Conservation (phyloP, 2,113 vertebrate species). For the Emberiza fucata region DNA sequence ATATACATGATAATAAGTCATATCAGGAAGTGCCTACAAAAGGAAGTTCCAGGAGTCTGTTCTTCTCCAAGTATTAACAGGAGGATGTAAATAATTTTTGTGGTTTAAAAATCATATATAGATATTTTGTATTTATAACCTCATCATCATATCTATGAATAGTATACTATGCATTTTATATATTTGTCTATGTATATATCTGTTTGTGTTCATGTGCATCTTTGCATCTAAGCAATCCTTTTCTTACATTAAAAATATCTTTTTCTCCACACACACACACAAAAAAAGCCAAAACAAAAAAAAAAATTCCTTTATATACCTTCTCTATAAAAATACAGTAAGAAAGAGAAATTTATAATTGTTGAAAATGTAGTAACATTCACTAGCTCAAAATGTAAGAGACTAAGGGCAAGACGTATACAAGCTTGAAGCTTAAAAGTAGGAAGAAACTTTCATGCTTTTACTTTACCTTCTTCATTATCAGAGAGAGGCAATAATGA, state of each 20-base stretch:
- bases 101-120: neutral
- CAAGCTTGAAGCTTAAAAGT: neutral
- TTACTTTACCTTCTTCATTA: neutral
- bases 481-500: neutral
- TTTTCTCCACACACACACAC: neutral
- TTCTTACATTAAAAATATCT: neutral
- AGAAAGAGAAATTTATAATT: neutral
- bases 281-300: neutral
- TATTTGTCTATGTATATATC: neutral
- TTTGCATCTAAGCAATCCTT: neutral
- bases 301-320: accelerated
- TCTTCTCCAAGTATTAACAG: neutral
- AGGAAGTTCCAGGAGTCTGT: neutral
- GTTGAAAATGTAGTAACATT: neutral
- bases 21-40: neutral
- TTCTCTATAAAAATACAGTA: neutral
- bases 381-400: neutral
- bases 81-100: neutral
- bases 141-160: neutral
- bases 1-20: neutral
- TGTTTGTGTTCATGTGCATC: neutral
- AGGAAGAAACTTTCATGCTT: neutral
- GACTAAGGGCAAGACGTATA: neutral
- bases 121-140: neutral
- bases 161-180: neutral